Base-by-base conservation (phyloP, 2,888 invertebrate species). In the Augochlorella aurata region DNA sequence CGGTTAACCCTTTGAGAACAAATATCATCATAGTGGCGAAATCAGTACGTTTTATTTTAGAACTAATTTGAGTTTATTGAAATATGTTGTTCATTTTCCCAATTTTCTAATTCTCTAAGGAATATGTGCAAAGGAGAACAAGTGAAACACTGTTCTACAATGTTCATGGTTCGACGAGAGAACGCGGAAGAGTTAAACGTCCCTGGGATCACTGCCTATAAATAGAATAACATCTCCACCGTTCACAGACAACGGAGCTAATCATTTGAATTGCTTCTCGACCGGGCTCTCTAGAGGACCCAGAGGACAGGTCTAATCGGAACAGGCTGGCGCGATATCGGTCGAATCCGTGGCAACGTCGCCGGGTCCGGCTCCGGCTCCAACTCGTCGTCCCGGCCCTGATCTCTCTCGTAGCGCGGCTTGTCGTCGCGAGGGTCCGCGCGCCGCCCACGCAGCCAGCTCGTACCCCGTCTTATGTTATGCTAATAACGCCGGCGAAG, bases 401-500 rank as follows among this genome's bases (percentile, higher is more conserved):
- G 79, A 70, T 66, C 79, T 38, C 70, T 58, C 58, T 38, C 61
- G 49, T 18, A 47, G 24, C 47, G 67, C 54, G n/a, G 69, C 65
- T 79, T 68, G 79, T 86, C 77, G 83, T 77, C 72, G 69, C 66
- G 75, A 79, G 70, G 81, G 73, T 77, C 79, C 65, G 49, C 77
- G 49, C 83, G 68, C 87, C 88, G 88, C 88, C 88, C 88, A 88
- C 88, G 88, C 88, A 72, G 85, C 73, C 77, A 79, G 38, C 76
- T 72, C 76, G 82, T 71, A 67, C 67, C 76, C 73, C 71, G 78
- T 85, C 88, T 82, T 88, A 77, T 88, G 88, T 88, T 88, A 88
- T 88, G 88, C 88, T 88, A 88, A 88, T 88, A 88, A 87, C 83
- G 76, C 83, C 85, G 84, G 65, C 82, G 83, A 74, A 65, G 76